phyloP scores from a whole-genome alignment of 1,140 invertebrate species.

The Olivierus martensii region DNA sequence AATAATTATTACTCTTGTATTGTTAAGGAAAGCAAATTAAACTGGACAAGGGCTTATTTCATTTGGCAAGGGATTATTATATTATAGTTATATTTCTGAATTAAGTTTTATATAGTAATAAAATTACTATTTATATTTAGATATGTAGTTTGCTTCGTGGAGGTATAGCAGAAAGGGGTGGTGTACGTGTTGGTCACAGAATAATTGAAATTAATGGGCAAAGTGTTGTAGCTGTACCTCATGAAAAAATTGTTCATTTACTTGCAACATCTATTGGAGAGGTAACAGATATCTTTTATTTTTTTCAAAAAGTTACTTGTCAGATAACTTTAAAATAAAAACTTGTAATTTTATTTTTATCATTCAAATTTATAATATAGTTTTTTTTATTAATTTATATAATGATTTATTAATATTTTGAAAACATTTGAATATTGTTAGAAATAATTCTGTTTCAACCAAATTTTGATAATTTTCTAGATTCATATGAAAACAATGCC shows the following conservation, averaged over 20 bases:
- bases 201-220: conserved; percentile 70
- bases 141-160: conserved; percentile 95
- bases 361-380: too few species aligned
- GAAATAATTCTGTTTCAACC: too few species aligned
- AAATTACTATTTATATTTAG: conserved; percentile 34
- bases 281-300: conserved; percentile 41
- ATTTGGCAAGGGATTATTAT: too few species aligned
- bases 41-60: too few species aligned
- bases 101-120: background rate
- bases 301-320: background rate
- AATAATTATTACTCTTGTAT: too few species aligned
- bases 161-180: conserved; percentile 95
- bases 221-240: conserved; percentile 95
- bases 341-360: too few species aligned
- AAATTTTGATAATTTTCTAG: conserved; percentile 46
- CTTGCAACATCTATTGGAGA: conserved; percentile 97
- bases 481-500: conserved; percentile 99
- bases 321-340: background rate
- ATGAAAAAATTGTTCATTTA: conserved; percentile 98
- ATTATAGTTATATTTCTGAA: background rate
- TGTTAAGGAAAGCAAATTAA: too few species aligned
- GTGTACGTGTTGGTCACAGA: conserved; percentile 93
- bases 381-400: too few species aligned
- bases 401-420: too few species aligned
- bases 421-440: too few species aligned